These are phyloP conservation scores for Mionectes macconnelli DNA, from an alignment of 2,113 vertebrate species.

Conservation along the genomic window DNA sequence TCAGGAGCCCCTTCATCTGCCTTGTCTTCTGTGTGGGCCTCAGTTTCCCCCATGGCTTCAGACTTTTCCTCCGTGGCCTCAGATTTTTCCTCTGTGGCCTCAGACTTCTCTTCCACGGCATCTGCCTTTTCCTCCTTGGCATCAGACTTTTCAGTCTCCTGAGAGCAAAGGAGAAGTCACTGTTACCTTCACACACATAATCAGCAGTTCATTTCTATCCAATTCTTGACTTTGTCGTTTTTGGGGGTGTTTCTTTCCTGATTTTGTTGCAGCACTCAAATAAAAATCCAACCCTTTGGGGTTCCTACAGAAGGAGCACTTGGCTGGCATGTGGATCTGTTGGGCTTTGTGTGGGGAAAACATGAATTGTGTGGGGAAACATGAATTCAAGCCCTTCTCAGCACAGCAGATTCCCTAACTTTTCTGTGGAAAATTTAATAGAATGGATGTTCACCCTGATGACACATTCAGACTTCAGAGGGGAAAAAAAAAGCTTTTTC, in stretches of 20 bases:
- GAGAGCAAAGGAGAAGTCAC: neutral
- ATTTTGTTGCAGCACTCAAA: neutral
- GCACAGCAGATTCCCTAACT: neutral
- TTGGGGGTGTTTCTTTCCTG: neutral
- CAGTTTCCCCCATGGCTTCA: constrained; percentile 19
- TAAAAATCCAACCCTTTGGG: neutral
- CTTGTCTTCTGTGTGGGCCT: constrained; percentile 1
- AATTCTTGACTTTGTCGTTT: neutral
- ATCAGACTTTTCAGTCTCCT: constrained; percentile 68
- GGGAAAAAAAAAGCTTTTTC: neutral
- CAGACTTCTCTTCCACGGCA: neutral
- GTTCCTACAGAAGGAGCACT: neutral
- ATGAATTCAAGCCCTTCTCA: neutral
- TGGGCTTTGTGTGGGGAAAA: neutral
- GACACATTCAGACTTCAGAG: neutral
- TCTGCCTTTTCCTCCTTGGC: neutral
- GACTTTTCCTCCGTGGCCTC: neutral
- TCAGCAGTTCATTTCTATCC: neutral
- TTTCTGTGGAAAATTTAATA: neutral
- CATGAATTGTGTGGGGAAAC: neutral
- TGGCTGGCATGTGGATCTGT: neutral
- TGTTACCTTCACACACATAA: neutral
- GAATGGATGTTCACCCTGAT: neutral
- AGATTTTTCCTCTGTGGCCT: neutral
- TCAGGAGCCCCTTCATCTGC: neutral